A percentile compares a stretch with the other conserved stretches of the same genome.
Conservation (phyloP, 2,888 invertebrate genomes). For the Priocnemis perturbator region DNA sequence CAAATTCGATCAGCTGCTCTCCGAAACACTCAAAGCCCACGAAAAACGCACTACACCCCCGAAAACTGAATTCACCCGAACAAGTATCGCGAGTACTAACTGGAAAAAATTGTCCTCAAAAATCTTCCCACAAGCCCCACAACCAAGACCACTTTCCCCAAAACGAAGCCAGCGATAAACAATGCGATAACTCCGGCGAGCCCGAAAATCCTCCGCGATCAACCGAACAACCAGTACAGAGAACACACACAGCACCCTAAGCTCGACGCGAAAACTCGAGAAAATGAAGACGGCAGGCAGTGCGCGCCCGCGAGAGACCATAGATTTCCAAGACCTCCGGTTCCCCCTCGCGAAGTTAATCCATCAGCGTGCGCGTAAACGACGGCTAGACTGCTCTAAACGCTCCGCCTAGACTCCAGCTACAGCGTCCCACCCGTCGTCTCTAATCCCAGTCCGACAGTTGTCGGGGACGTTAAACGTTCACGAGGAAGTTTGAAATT, state of each 20-base stretch:
- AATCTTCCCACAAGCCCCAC: too few relatives aligned
- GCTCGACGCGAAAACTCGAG: not conserved
- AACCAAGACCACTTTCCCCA: too few relatives aligned
- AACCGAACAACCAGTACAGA: too few relatives aligned
- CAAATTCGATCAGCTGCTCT: too few relatives aligned
- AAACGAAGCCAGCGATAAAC: too few relatives aligned
- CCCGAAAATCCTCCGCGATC: too few relatives aligned
- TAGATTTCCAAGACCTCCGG: not conserved
- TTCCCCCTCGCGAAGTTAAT: conserved; percentile 37
- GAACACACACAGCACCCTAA: not conserved
- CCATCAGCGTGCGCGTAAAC: conserved; percentile 47
- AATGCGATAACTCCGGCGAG: too few relatives aligned
- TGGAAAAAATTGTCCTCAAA: too few relatives aligned
- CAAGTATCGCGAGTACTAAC: too few relatives aligned
- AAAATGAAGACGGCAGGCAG: not conserved
- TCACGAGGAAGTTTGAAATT: conserved; percentile 48
- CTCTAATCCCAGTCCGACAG: conserved; percentile 16
- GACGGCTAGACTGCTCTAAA: conserved; percentile 40
- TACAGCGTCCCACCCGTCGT: conserved; percentile 9
- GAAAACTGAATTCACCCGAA: too few relatives aligned
- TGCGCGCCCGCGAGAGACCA: not conserved
- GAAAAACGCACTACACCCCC: too few relatives aligned
- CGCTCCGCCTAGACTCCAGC: conserved; percentile 14
- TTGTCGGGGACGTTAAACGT: conserved; percentile 36
- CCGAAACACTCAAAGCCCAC: too few relatives aligned